These are phyloP conservation scores for Ispidina picta DNA, from an alignment of 2,797 vertebrate species.

Conservation along the genomic window DNA sequence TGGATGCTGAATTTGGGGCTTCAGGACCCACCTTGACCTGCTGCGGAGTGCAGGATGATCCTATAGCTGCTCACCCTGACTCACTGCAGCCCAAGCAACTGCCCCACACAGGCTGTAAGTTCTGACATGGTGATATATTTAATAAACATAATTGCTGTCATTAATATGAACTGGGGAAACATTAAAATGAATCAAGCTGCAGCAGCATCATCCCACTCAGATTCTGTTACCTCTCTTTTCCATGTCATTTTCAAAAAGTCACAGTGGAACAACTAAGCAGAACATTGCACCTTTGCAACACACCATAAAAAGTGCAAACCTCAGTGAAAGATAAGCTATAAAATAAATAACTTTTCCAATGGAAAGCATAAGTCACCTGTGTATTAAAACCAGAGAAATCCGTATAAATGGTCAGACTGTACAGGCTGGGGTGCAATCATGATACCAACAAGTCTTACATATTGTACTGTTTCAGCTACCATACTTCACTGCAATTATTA, in stretches of 20 bases:
- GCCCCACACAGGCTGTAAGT: constrained; percentile 14
- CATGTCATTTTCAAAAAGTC: background rate
- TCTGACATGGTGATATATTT: constrained; percentile 35
- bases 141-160: constrained; percentile 48
- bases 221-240: constrained; percentile 14
- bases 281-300: constrained; percentile 2
- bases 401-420: constrained; percentile 2
- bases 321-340: background rate
- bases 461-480: constrained; percentile 19
- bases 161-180: constrained; percentile 37
- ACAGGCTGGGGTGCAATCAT: background rate
- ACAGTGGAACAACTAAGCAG: background rate
- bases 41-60: background rate
- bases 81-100: background rate
- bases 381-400: background rate
- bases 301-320: background rate
- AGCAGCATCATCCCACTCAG: constrained; percentile 11
- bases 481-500: constrained; percentile 54
- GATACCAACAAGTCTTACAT: constrained; percentile 6
- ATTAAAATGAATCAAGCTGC: constrained; percentile 17
- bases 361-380: background rate
- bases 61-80: background rate
- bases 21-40: background rate
- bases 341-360: constrained; percentile 14
- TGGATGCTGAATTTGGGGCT: background rate